A percentile compares a stretch with the other conserved stretches of the same genome.
These are phyloP conservation scores for Brachirus orientalis DNA, from an alignment of 2,113 vertebrate genomes.

Conservation along the genomic window DNA sequence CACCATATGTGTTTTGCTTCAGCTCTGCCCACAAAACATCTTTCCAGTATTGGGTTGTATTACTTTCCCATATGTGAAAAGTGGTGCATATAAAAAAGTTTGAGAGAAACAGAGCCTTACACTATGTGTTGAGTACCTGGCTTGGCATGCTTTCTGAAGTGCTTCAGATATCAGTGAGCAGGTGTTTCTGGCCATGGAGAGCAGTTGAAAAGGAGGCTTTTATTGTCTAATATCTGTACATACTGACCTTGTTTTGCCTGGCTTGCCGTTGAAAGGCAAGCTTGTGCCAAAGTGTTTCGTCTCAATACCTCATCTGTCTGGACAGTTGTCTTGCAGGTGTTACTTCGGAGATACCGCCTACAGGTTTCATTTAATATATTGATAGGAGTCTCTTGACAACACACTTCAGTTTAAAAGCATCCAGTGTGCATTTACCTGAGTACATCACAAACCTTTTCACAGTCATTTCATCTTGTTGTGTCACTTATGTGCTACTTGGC, in stretches of 20 bases:
- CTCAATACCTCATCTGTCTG: background rate
- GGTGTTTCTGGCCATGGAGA: constrained; percentile 51
- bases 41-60: too few species aligned
- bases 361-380: constrained; percentile 11
- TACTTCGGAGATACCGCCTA: constrained; percentile 25
- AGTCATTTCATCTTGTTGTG: constrained; percentile 21
- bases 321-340: constrained; percentile 10
- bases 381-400: background rate
- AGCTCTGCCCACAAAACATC: too few species aligned
- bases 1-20: constrained; percentile 44
- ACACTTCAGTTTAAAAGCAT: constrained; percentile 10
- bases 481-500: constrained; percentile 3
- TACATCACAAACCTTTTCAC: background rate
- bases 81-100: too few species aligned
- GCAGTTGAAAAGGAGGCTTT: constrained; percentile 26
- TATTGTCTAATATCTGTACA: constrained; percentile 2
- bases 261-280: constrained; percentile 39
- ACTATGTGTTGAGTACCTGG: background rate
- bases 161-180: constrained; percentile 32
- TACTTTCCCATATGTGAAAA: too few species aligned
- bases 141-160: constrained; percentile 15
- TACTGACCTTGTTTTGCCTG: constrained; percentile 29
- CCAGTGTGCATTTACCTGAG: background rate
- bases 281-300: background rate
- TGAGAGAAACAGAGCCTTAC: background rate